phyloP scores from a whole-genome alignment of 2,888 invertebrate genomes.

The Athrips mouffetella region DNA sequence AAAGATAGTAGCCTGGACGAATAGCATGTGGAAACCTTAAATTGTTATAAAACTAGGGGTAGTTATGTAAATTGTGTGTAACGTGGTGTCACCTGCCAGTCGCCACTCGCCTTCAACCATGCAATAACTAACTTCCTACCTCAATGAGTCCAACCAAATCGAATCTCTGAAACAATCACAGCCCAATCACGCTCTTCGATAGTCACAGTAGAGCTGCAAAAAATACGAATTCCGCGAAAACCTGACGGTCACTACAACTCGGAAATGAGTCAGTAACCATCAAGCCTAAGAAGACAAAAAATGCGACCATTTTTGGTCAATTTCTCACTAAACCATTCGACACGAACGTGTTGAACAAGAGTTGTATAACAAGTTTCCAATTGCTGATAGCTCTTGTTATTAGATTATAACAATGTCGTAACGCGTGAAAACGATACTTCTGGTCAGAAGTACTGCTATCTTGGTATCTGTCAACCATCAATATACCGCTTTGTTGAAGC shows the following conservation, averaged over 20 bases:
- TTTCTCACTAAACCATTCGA: neutral
- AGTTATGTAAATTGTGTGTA: no score
- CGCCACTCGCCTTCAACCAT: no score
- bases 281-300: constrained; percentile 21
- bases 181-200: neutral
- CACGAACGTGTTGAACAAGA: neutral
- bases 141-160: no score
- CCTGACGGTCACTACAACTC: constrained; percentile 1
- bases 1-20: no score
- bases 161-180: no score
- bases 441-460: neutral
- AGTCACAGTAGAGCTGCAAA: no score
- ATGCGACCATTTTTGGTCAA: constrained; percentile 25
- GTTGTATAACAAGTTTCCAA: neutral
- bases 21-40: no score
- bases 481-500: neutral
- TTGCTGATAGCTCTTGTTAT: neutral
- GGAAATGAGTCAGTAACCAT: constrained; percentile 18
- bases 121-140: no score
- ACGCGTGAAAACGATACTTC: constrained; percentile 1
- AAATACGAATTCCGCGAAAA: neutral
- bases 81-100: no score
- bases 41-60: no score
- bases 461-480: constrained; percentile 5
- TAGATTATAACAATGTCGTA: neutral